A percentile compares a stretch with the other conserved stretches of the same genome.
phyloP scores from a whole-genome alignment of 2,888 invertebrate genomes.

The Synergus japonicus region DNA sequence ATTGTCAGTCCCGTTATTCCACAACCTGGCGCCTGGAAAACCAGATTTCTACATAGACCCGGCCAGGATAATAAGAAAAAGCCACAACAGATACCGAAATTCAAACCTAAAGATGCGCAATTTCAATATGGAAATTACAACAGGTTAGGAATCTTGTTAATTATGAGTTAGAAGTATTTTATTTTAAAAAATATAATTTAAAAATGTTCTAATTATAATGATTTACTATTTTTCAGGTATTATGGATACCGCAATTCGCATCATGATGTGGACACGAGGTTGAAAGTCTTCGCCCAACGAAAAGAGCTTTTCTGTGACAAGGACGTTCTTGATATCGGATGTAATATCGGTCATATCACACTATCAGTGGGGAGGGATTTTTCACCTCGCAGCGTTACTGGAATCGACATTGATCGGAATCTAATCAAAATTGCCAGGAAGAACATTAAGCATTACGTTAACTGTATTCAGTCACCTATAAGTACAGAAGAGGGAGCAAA shows the following conservation, averaged over 20 bases:
- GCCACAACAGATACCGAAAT: slow-evolving; percentile 78
- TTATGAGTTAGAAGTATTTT: not conserved
- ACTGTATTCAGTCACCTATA: slow-evolving; percentile 75
- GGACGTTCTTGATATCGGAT: slow-evolving; percentile 97
- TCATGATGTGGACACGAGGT: slow-evolving; percentile 88
- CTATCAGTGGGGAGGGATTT: slow-evolving; percentile 92
- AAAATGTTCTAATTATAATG: not conserved
- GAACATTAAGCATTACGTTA: slow-evolving; percentile 85
- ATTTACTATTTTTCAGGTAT: slow-evolving; percentile 79
- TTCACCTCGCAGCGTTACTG: slow-evolving; percentile 90
- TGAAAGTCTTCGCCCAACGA: slow-evolving; percentile 89
- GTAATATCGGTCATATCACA: slow-evolving; percentile 97
- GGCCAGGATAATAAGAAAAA: slow-evolving; percentile 75
- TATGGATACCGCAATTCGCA: slow-evolving; percentile 95
- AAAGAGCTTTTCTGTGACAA: slow-evolving; percentile 91
- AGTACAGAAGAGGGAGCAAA: slow-evolving; percentile 64
- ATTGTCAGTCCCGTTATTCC: slow-evolving; percentile 95
- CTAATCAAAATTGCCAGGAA: slow-evolving; percentile 88
- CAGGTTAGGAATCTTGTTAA: slow-evolving; percentile 75
- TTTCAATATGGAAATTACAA: slow-evolving; percentile 98
- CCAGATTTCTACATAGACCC: slow-evolving; percentile 78
- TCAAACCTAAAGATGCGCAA: slow-evolving; percentile 86
- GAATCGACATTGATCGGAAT: slow-evolving; percentile 95
- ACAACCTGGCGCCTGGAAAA: slow-evolving; percentile 92
- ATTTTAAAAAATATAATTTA: too few relatives aligned